phyloP scores from a whole-genome alignment of 2,113 vertebrate species.

The Erpornis zantholeuca region DNA sequence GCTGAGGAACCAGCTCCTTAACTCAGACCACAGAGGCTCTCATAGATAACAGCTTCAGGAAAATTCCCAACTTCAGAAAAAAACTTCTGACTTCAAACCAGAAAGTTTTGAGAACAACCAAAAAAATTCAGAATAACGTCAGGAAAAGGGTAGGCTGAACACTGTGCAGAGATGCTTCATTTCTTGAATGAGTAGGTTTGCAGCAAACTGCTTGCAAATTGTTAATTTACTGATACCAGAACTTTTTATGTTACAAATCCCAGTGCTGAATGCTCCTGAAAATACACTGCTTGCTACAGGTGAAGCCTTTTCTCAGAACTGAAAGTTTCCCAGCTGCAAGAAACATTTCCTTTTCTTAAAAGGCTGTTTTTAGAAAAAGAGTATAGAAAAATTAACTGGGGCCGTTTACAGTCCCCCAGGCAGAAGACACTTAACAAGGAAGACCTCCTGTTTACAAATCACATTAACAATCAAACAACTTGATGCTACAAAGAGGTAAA shows the following conservation, averaged over 20 bases:
- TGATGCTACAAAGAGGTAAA: not conserved
- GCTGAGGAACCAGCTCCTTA: not conserved
- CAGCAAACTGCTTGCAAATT: not conserved
- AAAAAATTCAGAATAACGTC: not conserved
- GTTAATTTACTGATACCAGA: not conserved
- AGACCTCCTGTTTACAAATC: not conserved
- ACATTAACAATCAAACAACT: not conserved
- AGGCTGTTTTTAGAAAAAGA: too few species aligned
- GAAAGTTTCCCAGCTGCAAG: not conserved
- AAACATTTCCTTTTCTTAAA: not conserved
- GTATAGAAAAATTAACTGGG: not conserved
- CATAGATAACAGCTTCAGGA: not conserved
- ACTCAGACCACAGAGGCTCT: not conserved
- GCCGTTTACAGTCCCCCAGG: not conserved
- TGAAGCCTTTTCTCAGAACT: not conserved
- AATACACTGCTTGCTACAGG: not conserved
- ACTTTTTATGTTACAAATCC: not conserved
- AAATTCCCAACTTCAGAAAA: not conserved
- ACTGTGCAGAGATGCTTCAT: not conserved
- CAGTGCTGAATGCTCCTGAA: not conserved
- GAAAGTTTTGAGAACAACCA: not conserved
- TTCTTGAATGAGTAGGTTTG: not conserved
- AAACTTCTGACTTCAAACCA: not conserved
- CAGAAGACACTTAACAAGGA: not conserved
- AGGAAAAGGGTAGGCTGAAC: not conserved